Percentiles rank a stretch among this genome's conserved stretches.
Conservation (phyloP, 2,888 invertebrate genomes). For the Meloe dianella region DNA sequence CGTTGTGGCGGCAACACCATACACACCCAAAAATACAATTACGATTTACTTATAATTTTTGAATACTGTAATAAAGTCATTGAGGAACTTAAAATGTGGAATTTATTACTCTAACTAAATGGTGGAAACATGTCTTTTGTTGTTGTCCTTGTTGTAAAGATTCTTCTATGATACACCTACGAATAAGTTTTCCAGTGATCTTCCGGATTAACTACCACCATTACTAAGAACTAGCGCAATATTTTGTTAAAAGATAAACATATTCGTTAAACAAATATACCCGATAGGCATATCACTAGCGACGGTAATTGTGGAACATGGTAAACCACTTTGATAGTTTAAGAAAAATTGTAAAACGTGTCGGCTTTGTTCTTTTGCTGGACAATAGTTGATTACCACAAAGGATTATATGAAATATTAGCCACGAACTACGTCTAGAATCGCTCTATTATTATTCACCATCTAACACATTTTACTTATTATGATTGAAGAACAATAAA, state of each 20-base stretch:
- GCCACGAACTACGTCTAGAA: constrained; percentile 20
- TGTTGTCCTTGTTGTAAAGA: constrained; percentile 34
- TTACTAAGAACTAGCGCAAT: neutral
- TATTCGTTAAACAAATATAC: constrained; percentile 34
- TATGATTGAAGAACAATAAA: neutral
- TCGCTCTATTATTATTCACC: constrained; percentile 4
- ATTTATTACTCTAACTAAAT: constrained; percentile 44
- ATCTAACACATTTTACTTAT: constrained; percentile 4
- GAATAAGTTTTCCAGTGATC: neutral
- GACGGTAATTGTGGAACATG: constrained; percentile 37
- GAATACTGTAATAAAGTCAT: constrained; percentile 41
- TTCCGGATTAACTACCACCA: constrained; percentile 8
- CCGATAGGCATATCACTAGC: constrained; percentile 29
- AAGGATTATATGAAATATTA: constrained; percentile 26
- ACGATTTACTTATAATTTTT: neutral
- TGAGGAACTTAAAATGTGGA: constrained; percentile 39
- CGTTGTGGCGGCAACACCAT: too few species aligned
- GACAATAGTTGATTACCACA: constrained; percentile 27
- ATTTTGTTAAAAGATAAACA: constrained; percentile 24
- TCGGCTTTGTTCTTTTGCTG: constrained; percentile 35
- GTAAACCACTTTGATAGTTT: constrained; percentile 35
- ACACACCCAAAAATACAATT: neutral
- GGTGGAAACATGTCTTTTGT: constrained; percentile 43
- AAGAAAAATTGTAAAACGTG: constrained; percentile 31
- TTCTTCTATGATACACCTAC: constrained; percentile 33